Conservation (phyloP, 2,888 invertebrate genomes). For the Phlogophora meticulosa region DNA sequence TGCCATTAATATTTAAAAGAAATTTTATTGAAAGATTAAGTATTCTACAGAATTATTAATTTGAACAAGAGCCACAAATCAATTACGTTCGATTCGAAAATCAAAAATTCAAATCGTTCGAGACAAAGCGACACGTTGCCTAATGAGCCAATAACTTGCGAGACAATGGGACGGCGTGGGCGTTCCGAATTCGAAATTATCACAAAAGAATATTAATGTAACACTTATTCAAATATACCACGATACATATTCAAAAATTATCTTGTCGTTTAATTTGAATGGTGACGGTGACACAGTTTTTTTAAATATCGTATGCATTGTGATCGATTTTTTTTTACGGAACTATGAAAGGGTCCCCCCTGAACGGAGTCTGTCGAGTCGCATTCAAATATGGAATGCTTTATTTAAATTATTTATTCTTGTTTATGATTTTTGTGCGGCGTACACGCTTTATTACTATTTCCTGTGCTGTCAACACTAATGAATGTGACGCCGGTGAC, state of each 20-base stretch:
- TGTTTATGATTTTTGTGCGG: slow-evolving; percentile 84
- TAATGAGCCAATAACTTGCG: slow-evolving; percentile 91
- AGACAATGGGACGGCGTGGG: slow-evolving; percentile 89
- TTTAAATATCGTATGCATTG: slow-evolving; percentile 79
- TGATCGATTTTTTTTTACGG: slow-evolving; percentile 76
- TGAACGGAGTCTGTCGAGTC: slow-evolving; percentile 78
- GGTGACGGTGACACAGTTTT: slow-evolving; percentile 84
- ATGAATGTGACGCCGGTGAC: slow-evolving; percentile 83
- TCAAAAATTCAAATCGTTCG: slow-evolving; percentile 88
- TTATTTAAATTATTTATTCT: slow-evolving; percentile 84
- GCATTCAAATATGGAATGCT: slow-evolving; percentile 85
- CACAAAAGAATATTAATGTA: slow-evolving; percentile 91
- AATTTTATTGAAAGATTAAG: neutral
- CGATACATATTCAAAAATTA: slow-evolving; percentile 89
- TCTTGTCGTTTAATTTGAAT: slow-evolving; percentile 87
- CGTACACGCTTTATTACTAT: slow-evolving; percentile 82
- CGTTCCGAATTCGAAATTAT: slow-evolving; percentile 88
- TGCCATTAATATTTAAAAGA: slow-evolving; percentile 28
- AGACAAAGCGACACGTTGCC: slow-evolving; percentile 86
- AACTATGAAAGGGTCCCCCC: slow-evolving; percentile 77
- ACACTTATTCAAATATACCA: slow-evolving; percentile 90
- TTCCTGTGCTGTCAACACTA: slow-evolving; percentile 87
- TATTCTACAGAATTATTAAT: slow-evolving; percentile 45
- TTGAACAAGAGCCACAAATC: slow-evolving; percentile 75
- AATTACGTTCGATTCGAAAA: slow-evolving; percentile 87